Conservation (phyloP, 2,113 vertebrate genomes). For the Lepisosteus oculatus region DNA sequence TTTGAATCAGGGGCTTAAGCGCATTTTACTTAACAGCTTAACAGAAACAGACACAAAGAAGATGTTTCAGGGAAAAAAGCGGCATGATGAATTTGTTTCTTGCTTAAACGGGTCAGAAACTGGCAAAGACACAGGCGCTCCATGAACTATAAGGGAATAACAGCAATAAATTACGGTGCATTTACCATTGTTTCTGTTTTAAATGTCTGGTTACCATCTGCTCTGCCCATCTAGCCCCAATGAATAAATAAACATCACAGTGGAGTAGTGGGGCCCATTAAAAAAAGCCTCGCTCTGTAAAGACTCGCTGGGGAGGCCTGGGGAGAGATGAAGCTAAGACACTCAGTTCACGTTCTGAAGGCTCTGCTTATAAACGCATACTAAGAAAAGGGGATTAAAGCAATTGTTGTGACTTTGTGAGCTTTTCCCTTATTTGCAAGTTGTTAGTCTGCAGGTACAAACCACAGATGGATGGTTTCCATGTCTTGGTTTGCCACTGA, state of each 20-base stretch:
- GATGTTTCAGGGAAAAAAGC: conserved; percentile 23
- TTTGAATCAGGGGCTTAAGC: conserved; percentile 14
- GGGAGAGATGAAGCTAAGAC: conserved; percentile 51
- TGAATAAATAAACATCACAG: conserved; percentile 72
- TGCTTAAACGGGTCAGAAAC: neutral
- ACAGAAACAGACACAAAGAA: conserved; percentile 34
- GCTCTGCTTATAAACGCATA: neutral
- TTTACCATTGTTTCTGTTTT: conserved; percentile 44
- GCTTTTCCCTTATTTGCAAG: no score
- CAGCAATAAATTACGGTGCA: conserved; percentile 40
- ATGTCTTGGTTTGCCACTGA: no score
- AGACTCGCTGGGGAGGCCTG: conserved; percentile 62
- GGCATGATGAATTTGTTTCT: conserved; percentile 21
- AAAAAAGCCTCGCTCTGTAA: conserved; percentile 61
- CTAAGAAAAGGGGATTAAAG: neutral
- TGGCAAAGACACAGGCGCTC: neutral
- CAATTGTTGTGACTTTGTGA: neutral
- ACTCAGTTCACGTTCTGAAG: conserved; percentile 1
- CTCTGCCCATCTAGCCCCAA: conserved; percentile 66
- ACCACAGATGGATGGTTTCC: no score
- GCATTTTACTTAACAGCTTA: conserved; percentile 24
- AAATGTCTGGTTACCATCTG: conserved; percentile 76
- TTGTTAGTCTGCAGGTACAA: no score
- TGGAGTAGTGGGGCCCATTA: conserved; percentile 49
- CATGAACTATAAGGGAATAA: conserved; percentile 6